These are phyloP conservation scores for Lophius americanus DNA, from an alignment of 2,797 vertebrate genomes.

Conservation along the genomic window DNA sequence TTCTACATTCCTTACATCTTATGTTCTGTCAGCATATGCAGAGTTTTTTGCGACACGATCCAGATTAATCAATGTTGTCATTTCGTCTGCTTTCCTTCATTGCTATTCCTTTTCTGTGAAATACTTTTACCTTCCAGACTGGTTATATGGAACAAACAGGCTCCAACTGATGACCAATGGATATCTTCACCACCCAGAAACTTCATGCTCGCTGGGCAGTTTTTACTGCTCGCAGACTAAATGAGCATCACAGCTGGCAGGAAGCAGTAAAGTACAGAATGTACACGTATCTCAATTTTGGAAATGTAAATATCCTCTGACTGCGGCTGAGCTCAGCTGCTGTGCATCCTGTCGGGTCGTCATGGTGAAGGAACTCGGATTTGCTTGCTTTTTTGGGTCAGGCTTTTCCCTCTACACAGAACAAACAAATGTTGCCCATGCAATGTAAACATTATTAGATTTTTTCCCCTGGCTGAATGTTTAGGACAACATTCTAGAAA, in stretches of 20 bases:
- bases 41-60: slow-evolving; percentile 18
- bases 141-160: background rate
- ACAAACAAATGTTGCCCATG: slow-evolving; percentile 6
- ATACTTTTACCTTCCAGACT: slow-evolving; percentile 15
- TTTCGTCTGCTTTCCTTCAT: slow-evolving; percentile 9
- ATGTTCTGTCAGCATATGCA: slow-evolving; percentile 20
- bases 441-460: slow-evolving; percentile 4
- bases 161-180: slow-evolving; percentile 1
- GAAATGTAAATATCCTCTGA: slow-evolving; percentile 34
- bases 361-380: slow-evolving; percentile 13
- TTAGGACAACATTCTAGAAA: background rate
- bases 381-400: slow-evolving; percentile 3
- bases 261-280: slow-evolving; percentile 65
- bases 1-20: slow-evolving; percentile 25
- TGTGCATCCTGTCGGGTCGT: slow-evolving; percentile 28
- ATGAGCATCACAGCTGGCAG: slow-evolving; percentile 57
- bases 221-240: slow-evolving; percentile 10
- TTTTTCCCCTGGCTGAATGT: background rate
- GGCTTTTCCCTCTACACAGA: background rate
- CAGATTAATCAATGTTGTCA: slow-evolving; percentile 16
- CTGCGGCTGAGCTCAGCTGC: slow-evolving; percentile 44
- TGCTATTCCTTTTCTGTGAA: slow-evolving; percentile 18
- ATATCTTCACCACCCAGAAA: slow-evolving; percentile 1
- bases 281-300: slow-evolving; percentile 47
- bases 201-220: slow-evolving; percentile 9